phyloP scores from a whole-genome alignment of 2,797 vertebrate genomes.

The Neopelma chrysocephalum region DNA sequence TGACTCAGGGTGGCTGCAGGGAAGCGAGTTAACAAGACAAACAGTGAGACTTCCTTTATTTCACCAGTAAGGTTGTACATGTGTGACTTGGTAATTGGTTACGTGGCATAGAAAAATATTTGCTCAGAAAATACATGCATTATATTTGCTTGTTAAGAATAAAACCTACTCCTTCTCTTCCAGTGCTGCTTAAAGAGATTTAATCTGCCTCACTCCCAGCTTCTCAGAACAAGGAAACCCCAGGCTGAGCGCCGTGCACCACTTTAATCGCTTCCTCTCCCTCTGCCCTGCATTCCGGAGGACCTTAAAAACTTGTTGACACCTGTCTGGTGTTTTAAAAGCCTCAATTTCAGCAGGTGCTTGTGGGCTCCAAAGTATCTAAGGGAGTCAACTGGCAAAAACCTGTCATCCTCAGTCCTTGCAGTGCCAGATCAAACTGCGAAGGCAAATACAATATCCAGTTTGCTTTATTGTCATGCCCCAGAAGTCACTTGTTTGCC shows the following conservation, averaged over 20 bases:
- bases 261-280: not conserved
- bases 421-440: not conserved
- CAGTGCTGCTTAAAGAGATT: not conserved
- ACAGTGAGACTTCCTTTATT: not conserved
- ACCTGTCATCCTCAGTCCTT: not conserved
- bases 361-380: not conserved
- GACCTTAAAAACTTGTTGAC: constrained; percentile 37
- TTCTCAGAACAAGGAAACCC: not conserved
- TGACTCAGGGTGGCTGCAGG: not conserved
- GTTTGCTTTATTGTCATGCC: not conserved
- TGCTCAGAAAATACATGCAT: not conserved
- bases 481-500: not conserved
- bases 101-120: not conserved
- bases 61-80: not conserved
- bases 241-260: not conserved
- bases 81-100: not conserved
- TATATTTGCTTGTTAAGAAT: not conserved
- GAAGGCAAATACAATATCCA: not conserved
- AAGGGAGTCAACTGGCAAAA: constrained; percentile 1
- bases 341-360: constrained; percentile 26
- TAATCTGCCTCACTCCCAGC: not conserved
- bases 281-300: not conserved
- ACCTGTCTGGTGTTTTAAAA: constrained; percentile 32
- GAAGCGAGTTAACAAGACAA: not conserved
- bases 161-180: not conserved